These are phyloP conservation scores for Ostrea denselamellosa DNA, from an alignment of 1,140 invertebrate genomes.

Conservation along the genomic window DNA sequence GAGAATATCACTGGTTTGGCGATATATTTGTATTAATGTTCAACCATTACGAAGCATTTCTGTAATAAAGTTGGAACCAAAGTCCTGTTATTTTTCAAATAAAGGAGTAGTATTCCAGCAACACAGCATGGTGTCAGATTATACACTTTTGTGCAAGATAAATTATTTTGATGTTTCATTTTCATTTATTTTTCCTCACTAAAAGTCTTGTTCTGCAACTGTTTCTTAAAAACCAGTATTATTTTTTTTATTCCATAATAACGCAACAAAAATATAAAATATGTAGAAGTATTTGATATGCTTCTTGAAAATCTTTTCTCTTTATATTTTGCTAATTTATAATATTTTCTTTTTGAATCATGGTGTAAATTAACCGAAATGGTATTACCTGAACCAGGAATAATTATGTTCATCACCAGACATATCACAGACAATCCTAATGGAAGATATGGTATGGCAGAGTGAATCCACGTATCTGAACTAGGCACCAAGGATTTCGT, in stretches of 20 bases:
- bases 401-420: constrained; percentile 89
- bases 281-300: no score
- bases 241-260: no score
- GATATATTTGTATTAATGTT: constrained; percentile 18
- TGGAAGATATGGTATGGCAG: constrained; percentile 93
- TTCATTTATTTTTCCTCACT: no score
- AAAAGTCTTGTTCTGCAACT: no score
- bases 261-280: no score
- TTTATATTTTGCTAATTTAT: no score
- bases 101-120: neutral
- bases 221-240: no score
- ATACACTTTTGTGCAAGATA: neutral
- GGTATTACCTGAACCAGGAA: constrained; percentile 89
- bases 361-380: neutral
- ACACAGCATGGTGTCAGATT: constrained; percentile 54
- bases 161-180: no score
- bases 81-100: constrained; percentile 1
- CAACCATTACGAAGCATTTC: neutral
- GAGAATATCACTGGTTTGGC: neutral
- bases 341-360: no score
- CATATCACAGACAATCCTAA: constrained; percentile 90
- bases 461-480: constrained; percentile 89
- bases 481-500: constrained; percentile 61
- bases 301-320: no score
- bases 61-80: constrained; percentile 27